A percentile compares a stretch with the other conserved stretches of the same genome.
Conservation (phyloP, 2,888 invertebrate genomes). For the Labia minor region DNA sequence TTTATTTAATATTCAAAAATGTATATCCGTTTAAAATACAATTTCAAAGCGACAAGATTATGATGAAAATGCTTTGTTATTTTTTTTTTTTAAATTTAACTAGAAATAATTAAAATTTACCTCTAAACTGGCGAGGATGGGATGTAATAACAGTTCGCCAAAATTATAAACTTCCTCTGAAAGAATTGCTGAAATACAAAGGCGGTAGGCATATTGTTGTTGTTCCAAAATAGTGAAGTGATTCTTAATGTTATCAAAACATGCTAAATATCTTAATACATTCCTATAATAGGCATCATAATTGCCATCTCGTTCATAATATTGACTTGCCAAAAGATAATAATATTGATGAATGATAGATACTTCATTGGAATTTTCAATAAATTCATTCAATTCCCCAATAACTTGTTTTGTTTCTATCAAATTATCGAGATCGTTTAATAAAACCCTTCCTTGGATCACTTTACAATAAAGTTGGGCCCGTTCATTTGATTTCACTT, state of each 20-base stretch:
- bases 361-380: constrained; percentile 39
- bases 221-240: constrained; percentile 31
- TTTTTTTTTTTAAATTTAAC: too few species aligned
- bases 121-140: constrained; percentile 41
- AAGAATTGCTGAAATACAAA: constrained; percentile 46
- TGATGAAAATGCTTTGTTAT: too few species aligned
- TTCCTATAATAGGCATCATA: constrained; percentile 47
- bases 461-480: not conserved
- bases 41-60: too few species aligned
- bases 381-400: constrained; percentile 35
- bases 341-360: constrained; percentile 41
- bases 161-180: constrained; percentile 49
- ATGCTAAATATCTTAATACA: constrained; percentile 40
- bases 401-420: constrained; percentile 31
- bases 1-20: too few species aligned
- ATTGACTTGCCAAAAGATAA: constrained; percentile 40
- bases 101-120: constrained; percentile 28
- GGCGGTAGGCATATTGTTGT: constrained; percentile 39
- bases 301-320: constrained; percentile 38
- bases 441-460: not conserved
- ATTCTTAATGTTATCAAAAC: constrained; percentile 34
- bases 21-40: too few species aligned
- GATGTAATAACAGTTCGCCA: constrained; percentile 47
- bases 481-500: not conserved
- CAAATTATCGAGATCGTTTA: not conserved